Conservation (phyloP, 2,797 vertebrate species). For the Tolypeutes matacus region DNA sequence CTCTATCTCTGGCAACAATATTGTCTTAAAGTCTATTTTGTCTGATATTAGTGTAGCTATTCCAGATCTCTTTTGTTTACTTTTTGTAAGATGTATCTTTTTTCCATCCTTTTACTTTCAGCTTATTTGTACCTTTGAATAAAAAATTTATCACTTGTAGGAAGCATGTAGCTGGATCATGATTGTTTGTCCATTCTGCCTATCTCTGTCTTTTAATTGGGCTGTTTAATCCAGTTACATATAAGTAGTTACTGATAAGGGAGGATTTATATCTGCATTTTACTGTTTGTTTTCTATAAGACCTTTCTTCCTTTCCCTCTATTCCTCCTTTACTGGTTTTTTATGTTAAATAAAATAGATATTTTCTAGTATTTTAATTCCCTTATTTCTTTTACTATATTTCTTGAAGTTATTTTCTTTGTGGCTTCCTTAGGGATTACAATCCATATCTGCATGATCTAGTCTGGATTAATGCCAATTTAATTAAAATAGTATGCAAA, state of each 20-base stretch:
- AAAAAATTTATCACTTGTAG: background rate
- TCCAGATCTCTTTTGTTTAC: background rate
- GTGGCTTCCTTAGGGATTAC: background rate
- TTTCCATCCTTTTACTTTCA: background rate
- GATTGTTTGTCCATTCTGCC: background rate
- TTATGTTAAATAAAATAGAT: background rate
- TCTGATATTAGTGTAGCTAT: background rate
- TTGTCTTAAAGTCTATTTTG: background rate
- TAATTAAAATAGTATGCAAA: background rate
- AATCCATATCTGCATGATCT: background rate
- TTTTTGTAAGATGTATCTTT: background rate
- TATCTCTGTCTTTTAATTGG: background rate
- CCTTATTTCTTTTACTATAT: background rate
- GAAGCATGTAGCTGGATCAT: background rate
- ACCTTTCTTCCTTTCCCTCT: background rate
- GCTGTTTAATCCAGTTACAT: background rate
- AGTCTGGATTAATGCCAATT: background rate
- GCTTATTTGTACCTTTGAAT: background rate
- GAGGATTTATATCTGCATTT: background rate
- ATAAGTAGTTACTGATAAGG: background rate
- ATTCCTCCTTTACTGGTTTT: background rate
- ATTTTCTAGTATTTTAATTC: background rate
- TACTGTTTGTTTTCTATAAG: background rate
- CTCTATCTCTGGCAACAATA: background rate
- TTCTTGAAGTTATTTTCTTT: background rate